Base-by-base conservation (phyloP, 2,888 invertebrate species). In the Orchesella flavescens region DNA sequence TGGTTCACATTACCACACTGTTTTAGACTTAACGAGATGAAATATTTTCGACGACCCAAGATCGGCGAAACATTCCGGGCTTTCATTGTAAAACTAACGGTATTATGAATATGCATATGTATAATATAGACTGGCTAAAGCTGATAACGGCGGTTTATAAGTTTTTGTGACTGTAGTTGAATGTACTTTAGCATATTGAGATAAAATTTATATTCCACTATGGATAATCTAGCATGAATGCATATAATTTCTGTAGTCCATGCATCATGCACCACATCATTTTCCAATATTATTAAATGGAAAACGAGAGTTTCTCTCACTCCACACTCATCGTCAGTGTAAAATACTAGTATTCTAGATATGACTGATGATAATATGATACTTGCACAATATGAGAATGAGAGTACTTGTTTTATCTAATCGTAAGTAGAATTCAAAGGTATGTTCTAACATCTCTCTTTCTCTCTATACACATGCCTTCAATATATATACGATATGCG, bases 351-450 rank as follows among this genome's bases (percentile, higher is more conserved):
- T n/a, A n/a, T n/a, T n/a, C n/a, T n/a, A 63, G 53, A 59, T 75
- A 55, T 66, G 76, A 68, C 57, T 77, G 76, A 75, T 75, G 75
- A 75, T 53, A 65, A 75, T 75, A 65, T 34, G 7, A 2, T 34
- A 34, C 34, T 34, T 7, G 34, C 34, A 34, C 34, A 34, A 7
- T 34, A 34, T 34, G 34, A 34, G 34, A 7, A 34, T 5, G 53
- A 1, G 53, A 53, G n/a, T 53, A 53, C 53, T 53, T 53, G 13
- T 53, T 53, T n/a, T 53, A n/a, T 53, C 9, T 46, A 46, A 13
- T 46, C 46, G 46, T 46, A 7, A 10, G 13, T 46, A 46, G 7
- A 10, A 46, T 7, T 10, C 4, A 13, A 53, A 1, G 53, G 53
- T 12, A 63, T 17, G 12, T 24, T 21, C 10, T 61, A 15, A 23